phyloP scores from a whole-genome alignment of 2,797 vertebrate species.

The Nyctalus aviator region DNA sequence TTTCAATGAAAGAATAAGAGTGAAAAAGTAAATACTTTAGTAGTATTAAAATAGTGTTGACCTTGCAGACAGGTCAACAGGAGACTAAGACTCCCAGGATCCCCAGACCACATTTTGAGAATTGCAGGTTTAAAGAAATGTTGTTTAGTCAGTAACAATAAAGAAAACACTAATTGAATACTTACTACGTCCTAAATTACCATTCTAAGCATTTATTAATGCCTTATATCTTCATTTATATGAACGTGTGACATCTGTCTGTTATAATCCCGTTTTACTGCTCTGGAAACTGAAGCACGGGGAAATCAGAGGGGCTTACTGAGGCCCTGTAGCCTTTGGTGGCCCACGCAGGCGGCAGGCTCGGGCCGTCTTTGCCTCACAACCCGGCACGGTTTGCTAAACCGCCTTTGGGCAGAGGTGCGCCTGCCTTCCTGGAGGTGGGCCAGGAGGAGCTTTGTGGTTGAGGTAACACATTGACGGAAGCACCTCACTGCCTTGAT shows the following conservation, averaged over 20 bases:
- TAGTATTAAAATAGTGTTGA: slow-evolving; percentile 50
- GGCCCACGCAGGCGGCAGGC: background rate
- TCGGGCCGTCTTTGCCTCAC: background rate
- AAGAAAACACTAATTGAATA: background rate
- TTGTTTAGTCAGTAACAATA: background rate
- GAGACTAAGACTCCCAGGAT: background rate
- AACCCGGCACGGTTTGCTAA: background rate
- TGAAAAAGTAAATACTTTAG: background rate
- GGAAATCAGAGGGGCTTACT: background rate
- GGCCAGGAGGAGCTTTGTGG: background rate
- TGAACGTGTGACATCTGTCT: background rate
- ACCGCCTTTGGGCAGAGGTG: background rate
- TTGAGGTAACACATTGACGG: background rate
- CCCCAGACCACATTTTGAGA: background rate
- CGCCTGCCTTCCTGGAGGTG: background rate
- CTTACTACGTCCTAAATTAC: background rate
- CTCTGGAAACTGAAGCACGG: background rate
- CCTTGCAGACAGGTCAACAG: background rate
- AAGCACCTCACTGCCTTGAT: background rate
- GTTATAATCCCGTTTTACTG: slow-evolving; percentile 7
- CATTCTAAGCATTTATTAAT: slow-evolving; percentile 9
- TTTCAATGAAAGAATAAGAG: background rate
- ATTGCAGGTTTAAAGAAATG: background rate
- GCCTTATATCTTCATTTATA: background rate
- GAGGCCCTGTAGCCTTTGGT: background rate